Base-by-base conservation (phyloP, 2,797 vertebrate genomes). In the Enteromius thamalakanensis region DNA sequence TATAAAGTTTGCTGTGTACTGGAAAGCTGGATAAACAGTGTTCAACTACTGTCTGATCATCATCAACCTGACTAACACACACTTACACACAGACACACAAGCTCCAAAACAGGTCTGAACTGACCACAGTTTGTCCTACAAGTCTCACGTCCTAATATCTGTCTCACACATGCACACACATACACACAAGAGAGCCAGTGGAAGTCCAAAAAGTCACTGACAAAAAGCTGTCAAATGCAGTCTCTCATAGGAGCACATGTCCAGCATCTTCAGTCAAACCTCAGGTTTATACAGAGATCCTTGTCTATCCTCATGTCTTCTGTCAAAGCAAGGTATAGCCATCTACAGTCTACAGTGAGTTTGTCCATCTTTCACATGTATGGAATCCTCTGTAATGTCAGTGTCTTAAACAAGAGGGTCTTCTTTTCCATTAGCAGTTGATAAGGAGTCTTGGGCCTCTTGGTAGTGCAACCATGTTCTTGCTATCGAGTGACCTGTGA, bases 401-500 rank as follows among this genome's bases (percentile, higher is more conserved):
- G 34, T 74, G 62, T 91, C 71, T 85, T 81, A 76, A 87, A 86
- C 85, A 87, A 87, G 75, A 76, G 84, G 88, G 90, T 91, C 90
- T 91, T 90, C 89, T 86, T 91, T 89, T 81, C 90, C 90, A 90
- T 83, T 86, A 85, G 87, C 87, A 86, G 87, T 80, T 76, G 72
- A 67, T 77, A 78, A 58, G 81, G 86, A 88, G 88, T 86, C 89
- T 89, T 86, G 81, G 86, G 84, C 91, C 89, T 89, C 89, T 86
- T 86, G 47, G n/a, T 81, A 45, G 82, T 86, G 89, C 84, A 9
- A 80, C 29, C 65, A 86, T 89, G 90, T 87, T 92, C 94, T 93
- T 89, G 97, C 96, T 98, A 98, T 96, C 96, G 96, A 26, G 97
- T 98, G 81, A 98, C 98, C 97, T 98, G 83, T 49, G 91, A 90